These are phyloP conservation scores for Polyommatus icarus DNA, from an alignment of 2,888 invertebrate species.

Conservation along the genomic window DNA sequence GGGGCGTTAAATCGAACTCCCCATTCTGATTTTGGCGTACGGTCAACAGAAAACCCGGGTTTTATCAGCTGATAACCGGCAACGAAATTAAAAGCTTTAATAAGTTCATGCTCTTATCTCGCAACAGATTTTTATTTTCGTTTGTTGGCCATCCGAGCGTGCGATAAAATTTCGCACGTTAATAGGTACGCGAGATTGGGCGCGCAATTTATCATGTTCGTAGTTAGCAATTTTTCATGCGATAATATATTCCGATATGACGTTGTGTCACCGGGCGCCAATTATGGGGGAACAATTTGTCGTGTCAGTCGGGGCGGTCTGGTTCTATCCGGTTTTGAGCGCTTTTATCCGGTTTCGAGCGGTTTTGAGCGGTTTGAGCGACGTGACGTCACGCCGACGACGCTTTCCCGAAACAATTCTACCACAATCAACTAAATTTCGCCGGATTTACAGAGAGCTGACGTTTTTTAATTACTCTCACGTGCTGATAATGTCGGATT, in stretches of 20 bases:
- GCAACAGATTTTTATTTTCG: slow-evolving; percentile 13
- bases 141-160: slow-evolving; percentile 13
- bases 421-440: slow-evolving; percentile 7
- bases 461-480: slow-evolving; percentile 9
- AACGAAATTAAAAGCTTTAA: slow-evolving; percentile 13
- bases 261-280: slow-evolving; percentile 51
- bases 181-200: slow-evolving; percentile 36
- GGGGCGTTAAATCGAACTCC: slow-evolving; percentile 46
- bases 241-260: slow-evolving; percentile 37
- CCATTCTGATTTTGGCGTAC: slow-evolving; percentile 42
- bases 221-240: slow-evolving; percentile 33
- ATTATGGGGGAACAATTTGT: slow-evolving; percentile 60
- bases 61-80: background rate
- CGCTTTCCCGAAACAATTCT: background rate
- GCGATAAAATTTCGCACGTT: slow-evolving; percentile 37
- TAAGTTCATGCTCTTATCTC: slow-evolving; percentile 9
- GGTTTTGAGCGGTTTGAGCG: slow-evolving; percentile 23
- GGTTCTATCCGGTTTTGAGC: slow-evolving; percentile 38
- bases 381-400: background rate
- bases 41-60: slow-evolving; percentile 30
- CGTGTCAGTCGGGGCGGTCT: slow-evolving; percentile 51
- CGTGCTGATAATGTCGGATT: background rate
- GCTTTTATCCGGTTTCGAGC: slow-evolving; percentile 32
- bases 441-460: background rate
- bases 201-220: slow-evolving; percentile 34